Conservation (phyloP, 2,888 invertebrate genomes). For the Xanthostigma xanthostigma region DNA sequence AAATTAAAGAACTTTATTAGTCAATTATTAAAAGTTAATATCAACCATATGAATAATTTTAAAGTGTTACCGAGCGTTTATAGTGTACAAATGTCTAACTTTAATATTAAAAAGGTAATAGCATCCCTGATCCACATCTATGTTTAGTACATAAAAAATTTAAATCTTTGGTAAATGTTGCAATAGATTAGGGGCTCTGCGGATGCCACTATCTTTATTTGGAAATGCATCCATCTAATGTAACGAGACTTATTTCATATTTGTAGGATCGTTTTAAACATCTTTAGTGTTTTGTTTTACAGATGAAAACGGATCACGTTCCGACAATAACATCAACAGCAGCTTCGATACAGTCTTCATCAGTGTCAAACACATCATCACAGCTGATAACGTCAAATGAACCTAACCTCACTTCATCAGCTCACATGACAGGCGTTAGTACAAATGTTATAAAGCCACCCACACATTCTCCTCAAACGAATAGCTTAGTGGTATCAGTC, state of each 20-base stretch:
- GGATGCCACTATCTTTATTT: background rate
- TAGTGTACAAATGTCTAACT: too few relatives aligned
- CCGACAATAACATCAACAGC: too few relatives aligned
- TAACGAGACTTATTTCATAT: background rate
- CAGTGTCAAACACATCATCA: background rate
- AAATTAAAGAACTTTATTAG: too few relatives aligned
- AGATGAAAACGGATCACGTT: conserved; percentile 2
- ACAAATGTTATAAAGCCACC: conserved; percentile 9
- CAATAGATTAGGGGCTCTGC: too few relatives aligned
- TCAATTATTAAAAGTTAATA: too few relatives aligned
- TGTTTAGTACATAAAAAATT: too few relatives aligned
- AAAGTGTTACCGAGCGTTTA: too few relatives aligned
- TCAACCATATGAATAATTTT: too few relatives aligned
- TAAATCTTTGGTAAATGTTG: too few relatives aligned
- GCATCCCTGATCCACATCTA: too few relatives aligned
- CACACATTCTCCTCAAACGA: conserved; percentile 15
- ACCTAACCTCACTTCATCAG: background rate
- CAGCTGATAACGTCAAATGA: background rate
- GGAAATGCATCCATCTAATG: background rate
- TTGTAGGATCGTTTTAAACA: background rate
- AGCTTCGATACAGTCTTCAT: background rate
- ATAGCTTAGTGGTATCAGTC: conserved; percentile 46
- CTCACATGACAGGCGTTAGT: background rate
- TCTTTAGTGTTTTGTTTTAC: background rate
- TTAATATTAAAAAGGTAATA: too few relatives aligned